A percentile compares a stretch with the other conserved stretches of the same genome.
phyloP scores from a whole-genome alignment of 2,888 invertebrate genomes.

The Nomada goodeniana region DNA sequence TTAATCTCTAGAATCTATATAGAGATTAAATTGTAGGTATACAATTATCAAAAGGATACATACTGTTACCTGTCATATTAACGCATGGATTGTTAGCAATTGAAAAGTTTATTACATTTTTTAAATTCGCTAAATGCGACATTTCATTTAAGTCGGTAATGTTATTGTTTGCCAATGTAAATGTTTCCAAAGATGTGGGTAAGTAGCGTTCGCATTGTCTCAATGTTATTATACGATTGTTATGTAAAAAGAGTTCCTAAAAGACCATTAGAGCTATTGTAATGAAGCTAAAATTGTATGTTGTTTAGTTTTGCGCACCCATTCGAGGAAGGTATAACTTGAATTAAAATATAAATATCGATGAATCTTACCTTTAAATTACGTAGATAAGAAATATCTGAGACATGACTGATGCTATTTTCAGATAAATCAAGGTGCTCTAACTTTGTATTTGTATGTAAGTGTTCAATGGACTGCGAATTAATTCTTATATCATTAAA shows the following conservation, averaged over 20 bases:
- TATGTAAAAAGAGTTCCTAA: slow-evolving; percentile 93
- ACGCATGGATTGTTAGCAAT: slow-evolving; percentile 95
- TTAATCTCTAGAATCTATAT: slow-evolving; percentile 43
- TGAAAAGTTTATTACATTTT: slow-evolving; percentile 91
- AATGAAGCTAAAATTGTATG: slow-evolving; percentile 33
- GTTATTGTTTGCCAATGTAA: slow-evolving; percentile 93
- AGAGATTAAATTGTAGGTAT: slow-evolving; percentile 7
- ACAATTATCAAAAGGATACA: slow-evolving; percentile 89
- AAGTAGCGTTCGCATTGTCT: slow-evolving; percentile 93
- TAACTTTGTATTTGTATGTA: slow-evolving; percentile 92
- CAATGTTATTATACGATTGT: slow-evolving; percentile 93
- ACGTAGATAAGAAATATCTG: slow-evolving; percentile 93
- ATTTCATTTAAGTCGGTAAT: slow-evolving; percentile 94
- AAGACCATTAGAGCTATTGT: slow-evolving; percentile 69
- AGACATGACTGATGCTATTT: slow-evolving; percentile 93
- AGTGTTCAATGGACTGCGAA: slow-evolving; percentile 92
- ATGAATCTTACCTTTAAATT: slow-evolving; percentile 89
- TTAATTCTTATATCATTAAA: slow-evolving; percentile 25
- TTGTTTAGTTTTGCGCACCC: slow-evolving; percentile 4
- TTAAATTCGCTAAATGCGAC: slow-evolving; percentile 91
- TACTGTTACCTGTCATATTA: slow-evolving; percentile 90
- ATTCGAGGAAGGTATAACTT: background rate
- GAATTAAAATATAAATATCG: slow-evolving; percentile 3
- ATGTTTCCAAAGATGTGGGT: slow-evolving; percentile 89
- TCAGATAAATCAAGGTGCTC: slow-evolving; percentile 95